phyloP scores from a whole-genome alignment of 2,113 vertebrate genomes.

The Aldabrachelys gigantea region DNA sequence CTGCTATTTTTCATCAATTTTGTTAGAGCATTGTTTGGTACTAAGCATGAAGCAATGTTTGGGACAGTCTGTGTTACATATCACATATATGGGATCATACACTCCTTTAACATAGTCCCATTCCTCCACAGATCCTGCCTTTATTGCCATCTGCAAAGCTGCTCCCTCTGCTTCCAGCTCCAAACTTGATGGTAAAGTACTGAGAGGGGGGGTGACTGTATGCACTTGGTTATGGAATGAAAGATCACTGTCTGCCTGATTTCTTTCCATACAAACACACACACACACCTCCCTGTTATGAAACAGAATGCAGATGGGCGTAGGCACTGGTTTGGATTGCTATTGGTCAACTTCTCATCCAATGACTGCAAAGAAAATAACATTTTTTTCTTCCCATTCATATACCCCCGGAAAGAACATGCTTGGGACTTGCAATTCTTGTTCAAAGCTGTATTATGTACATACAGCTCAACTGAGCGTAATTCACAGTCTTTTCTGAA shows the following conservation, averaged over 20 bases:
- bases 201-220: neutral
- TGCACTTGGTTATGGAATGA: neutral
- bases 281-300: neutral
- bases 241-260: neutral
- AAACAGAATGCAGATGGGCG: constrained; percentile 31
- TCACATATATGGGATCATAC: neutral
- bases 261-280: neutral
- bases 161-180: neutral
- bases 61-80: neutral
- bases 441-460: neutral
- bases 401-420: constrained; percentile 26
- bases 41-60: neutral
- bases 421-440: neutral
- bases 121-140: neutral
- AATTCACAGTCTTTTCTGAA: neutral
- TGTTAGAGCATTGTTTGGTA: neutral
- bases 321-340: constrained; percentile 26
- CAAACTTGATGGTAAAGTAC: neutral
- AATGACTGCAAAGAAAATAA: constrained; percentile 42
- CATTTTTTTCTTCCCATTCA: constrained; percentile 47
- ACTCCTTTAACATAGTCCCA: neutral
- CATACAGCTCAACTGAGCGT: neutral
- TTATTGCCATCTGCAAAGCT: neutral
- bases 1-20: neutral
- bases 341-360: constrained; percentile 54